phyloP scores from a whole-genome alignment of 2,888 invertebrate genomes.

The Vandiemenella viatica region DNA sequence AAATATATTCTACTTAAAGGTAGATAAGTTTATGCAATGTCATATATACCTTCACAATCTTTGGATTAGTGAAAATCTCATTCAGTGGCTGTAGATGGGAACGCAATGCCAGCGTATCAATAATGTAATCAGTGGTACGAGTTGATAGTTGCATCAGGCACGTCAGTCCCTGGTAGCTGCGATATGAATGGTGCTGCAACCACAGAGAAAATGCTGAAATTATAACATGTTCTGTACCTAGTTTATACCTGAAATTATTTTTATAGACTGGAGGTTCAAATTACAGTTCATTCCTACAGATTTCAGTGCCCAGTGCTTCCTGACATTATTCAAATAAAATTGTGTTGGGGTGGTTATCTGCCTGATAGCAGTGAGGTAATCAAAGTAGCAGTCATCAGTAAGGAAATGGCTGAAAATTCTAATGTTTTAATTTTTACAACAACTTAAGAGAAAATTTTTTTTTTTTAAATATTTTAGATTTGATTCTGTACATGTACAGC shows the following conservation, averaged over 20 bases:
- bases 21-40: neutral
- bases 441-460: too few relatives aligned
- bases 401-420: too few relatives aligned
- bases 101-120: constrained; percentile 76
- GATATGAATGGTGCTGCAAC: constrained; percentile 69
- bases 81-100: constrained; percentile 71
- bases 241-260: too few relatives aligned
- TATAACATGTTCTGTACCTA: neutral
- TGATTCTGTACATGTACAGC: too few relatives aligned
- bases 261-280: neutral
- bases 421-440: too few relatives aligned
- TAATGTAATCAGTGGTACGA: constrained; percentile 60
- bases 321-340: neutral
- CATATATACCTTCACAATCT: constrained; percentile 62
- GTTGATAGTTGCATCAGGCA: constrained; percentile 93
- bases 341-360: too few relatives aligned
- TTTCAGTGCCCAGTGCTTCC: neutral
- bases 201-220: constrained; percentile 1
- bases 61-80: constrained; percentile 76
- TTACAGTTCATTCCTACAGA: neutral
- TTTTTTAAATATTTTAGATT: too few relatives aligned
- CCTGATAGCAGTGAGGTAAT: too few relatives aligned
- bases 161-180: constrained; percentile 85
- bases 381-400: too few relatives aligned
- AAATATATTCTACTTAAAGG: too few relatives aligned